A percentile compares a stretch with the other conserved stretches of the same genome.
These are phyloP conservation scores for Deroptyus accipitrinus DNA, from an alignment of 2,113 vertebrate genomes.

Conservation along the genomic window DNA sequence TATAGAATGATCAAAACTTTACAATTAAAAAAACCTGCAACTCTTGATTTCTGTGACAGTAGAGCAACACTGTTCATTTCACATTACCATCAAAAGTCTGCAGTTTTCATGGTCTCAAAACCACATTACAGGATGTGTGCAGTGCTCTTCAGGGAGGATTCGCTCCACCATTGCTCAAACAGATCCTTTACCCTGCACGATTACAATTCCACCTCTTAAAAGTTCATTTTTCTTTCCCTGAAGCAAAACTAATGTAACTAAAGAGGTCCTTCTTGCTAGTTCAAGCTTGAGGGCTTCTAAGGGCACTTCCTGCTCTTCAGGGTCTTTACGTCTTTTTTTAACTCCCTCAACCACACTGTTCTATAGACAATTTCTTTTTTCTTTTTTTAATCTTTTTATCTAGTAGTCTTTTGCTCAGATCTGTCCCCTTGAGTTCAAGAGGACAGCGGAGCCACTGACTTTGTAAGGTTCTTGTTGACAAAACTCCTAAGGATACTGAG, in stretches of 20 bases:
- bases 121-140: rapidly evolving
- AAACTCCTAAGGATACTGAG: background rate
- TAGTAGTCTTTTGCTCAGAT: background rate
- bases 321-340: background rate
- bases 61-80: background rate
- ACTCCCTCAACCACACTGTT: background rate
- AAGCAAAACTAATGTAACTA: background rate
- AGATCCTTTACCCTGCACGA: background rate
- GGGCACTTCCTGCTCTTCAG: background rate
- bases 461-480: background rate
- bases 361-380: background rate
- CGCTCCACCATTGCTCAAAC: background rate
- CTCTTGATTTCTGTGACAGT: background rate
- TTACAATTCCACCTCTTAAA: background rate
- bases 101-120: background rate
- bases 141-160: background rate
- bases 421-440: background rate
- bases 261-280: background rate
- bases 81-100: background rate
- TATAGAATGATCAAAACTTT: background rate
- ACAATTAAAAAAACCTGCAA: background rate
- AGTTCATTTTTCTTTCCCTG: background rate
- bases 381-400: background rate
- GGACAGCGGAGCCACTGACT: background rate
- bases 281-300: background rate